These are phyloP conservation scores for Gymnoscopelus braueri DNA, from an alignment of 2,797 vertebrate genomes.

Conservation along the genomic window DNA sequence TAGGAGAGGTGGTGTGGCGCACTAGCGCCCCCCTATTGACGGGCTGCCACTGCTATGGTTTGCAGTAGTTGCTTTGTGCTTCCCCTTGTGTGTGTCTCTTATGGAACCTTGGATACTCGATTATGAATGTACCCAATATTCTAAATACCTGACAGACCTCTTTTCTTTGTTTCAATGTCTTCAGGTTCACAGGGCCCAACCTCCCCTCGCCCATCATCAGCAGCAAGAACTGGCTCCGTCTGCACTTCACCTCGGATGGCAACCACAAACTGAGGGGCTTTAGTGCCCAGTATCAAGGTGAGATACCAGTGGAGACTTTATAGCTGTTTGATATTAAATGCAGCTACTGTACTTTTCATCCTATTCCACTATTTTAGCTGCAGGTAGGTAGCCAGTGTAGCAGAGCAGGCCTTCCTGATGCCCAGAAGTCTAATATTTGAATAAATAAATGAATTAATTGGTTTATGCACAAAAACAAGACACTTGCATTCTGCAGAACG, in stretches of 20 bases:
- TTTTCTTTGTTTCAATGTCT: constrained; percentile 34
- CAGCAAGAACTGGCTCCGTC: constrained; percentile 98
- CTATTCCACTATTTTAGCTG: not conserved
- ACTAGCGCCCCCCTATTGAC: too few relatives aligned
- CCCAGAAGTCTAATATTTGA: too few relatives aligned
- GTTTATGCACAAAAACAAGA: too few relatives aligned
- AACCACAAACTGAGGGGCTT: constrained; percentile 97
- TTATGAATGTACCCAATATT: not conserved
- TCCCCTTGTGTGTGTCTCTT: constrained; percentile 33
- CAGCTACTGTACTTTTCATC: not conserved
- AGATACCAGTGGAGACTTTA: constrained; percentile 24
- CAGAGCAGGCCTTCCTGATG: too few relatives aligned
- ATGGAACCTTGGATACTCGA: constrained; percentile 41
- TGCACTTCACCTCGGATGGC: constrained; percentile 96
- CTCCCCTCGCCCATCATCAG: constrained; percentile 97
- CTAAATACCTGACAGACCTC: not conserved
- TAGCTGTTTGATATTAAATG: not conserved
- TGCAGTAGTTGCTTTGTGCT: constrained; percentile 44
- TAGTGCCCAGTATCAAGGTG: constrained; percentile 98
- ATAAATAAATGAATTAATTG: too few relatives aligned
- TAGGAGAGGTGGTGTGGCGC: too few relatives aligned
- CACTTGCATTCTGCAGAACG: too few relatives aligned
- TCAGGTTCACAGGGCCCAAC: constrained; percentile 96
- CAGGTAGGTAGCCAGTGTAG: not conserved
- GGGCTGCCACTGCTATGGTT: constrained; percentile 17